Conservation (phyloP, 1,140 invertebrate genomes). For the Drosophila azteca region DNA sequence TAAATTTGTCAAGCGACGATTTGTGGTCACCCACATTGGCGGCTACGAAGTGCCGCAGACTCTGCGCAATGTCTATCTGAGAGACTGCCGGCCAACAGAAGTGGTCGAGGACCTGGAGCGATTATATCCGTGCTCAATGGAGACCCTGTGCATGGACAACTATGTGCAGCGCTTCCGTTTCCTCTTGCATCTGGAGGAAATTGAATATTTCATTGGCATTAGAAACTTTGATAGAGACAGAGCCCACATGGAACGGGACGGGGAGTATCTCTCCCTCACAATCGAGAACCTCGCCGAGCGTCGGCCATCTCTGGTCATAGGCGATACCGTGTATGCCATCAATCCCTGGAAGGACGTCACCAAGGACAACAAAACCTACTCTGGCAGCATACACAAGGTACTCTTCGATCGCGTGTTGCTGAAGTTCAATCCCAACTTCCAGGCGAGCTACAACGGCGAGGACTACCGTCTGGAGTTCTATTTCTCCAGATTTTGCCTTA, state of each 20-base stretch:
- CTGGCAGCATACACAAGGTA: slow-evolving; percentile 92
- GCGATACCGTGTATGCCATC: slow-evolving; percentile 89
- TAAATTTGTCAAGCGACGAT: slow-evolving; percentile 83
- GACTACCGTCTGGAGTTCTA: too few species aligned
- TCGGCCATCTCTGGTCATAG: slow-evolving; percentile 92
- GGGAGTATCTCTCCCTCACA: slow-evolving; percentile 89
- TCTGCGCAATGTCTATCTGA: slow-evolving; percentile 84
- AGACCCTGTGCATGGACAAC: slow-evolving; percentile 85
- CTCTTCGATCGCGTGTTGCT: slow-evolving; percentile 87
- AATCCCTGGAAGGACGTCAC: slow-evolving; percentile 79
- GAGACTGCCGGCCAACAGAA: slow-evolving; percentile 79
- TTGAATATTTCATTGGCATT: slow-evolving; percentile 87
- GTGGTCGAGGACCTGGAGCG: slow-evolving; percentile 76
- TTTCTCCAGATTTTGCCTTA: slow-evolving; percentile 61
- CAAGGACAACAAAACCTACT: slow-evolving; percentile 84
- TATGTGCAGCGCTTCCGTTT: slow-evolving; percentile 88
- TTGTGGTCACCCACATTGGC: slow-evolving; percentile 83
- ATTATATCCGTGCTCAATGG: slow-evolving; percentile 84
- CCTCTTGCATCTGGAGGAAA: slow-evolving; percentile 92
- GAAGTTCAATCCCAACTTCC: slow-evolving; percentile 90
- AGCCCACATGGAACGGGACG: slow-evolving; percentile 86
- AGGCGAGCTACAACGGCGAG: slow-evolving; percentile 85
- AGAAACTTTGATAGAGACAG: slow-evolving; percentile 88
- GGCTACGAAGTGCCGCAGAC: slow-evolving; percentile 86
- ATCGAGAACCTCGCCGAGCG: slow-evolving; percentile 92